phyloP scores from a whole-genome alignment of 2,888 invertebrate genomes.

The Sesia bembeciformis region DNA sequence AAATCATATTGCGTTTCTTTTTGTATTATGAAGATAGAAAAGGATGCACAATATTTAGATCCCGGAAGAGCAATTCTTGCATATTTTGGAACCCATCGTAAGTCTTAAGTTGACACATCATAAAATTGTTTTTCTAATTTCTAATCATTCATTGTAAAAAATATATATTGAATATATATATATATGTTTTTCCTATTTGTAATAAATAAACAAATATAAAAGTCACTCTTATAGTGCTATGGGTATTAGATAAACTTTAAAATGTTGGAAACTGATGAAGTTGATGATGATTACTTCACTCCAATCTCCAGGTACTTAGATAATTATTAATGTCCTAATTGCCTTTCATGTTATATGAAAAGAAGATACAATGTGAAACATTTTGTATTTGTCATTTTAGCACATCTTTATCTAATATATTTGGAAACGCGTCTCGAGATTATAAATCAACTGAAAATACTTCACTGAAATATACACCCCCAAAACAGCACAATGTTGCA shows the following conservation, averaged over 20 bases:
- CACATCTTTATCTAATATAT: constrained; percentile 54
- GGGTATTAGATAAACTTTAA: background rate
- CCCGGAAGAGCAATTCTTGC: too few species aligned
- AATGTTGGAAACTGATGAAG: constrained; percentile 44
- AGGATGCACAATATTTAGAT: too few species aligned
- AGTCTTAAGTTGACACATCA: too few species aligned
- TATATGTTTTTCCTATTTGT: too few species aligned
- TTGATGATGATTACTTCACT: constrained; percentile 63
- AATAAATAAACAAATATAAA: too few species aligned
- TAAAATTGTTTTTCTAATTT: too few species aligned
- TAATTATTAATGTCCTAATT: constrained; percentile 3
- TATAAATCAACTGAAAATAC: constrained; percentile 30
- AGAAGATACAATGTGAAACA: background rate
- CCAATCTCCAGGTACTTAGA: constrained; percentile 42
- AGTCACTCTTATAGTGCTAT: too few species aligned
- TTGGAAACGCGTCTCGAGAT: constrained; percentile 23
- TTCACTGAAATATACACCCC: constrained; percentile 51
- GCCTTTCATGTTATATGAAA: background rate
- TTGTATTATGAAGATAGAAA: too few species aligned
- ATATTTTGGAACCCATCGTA: too few species aligned
- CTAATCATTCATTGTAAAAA: too few species aligned
- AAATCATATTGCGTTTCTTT: too few species aligned
- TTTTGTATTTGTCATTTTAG: constrained; percentile 25
- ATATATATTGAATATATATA: too few species aligned
- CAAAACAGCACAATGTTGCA: constrained; percentile 24